Evolutionary conservation across 2,113 vertebrate genomes (phyloP).

Genomic region (Nansenia antarctica): DNA sequence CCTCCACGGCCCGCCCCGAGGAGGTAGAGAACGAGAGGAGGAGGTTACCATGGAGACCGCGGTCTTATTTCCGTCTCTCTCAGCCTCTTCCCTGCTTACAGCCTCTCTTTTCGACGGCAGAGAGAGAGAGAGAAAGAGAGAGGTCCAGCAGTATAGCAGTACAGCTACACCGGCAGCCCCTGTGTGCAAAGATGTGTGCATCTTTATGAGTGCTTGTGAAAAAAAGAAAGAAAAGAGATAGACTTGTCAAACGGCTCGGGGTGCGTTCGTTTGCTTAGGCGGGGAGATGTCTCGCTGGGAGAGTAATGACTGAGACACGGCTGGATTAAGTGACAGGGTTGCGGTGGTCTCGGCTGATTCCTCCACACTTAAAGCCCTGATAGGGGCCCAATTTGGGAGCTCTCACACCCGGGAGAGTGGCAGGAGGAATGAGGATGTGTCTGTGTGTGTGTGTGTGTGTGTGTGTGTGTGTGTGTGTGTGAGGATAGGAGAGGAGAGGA

Average conservation of each 20-base stretch:
- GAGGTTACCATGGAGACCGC: constrained; percentile 61
- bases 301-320: constrained; percentile 28
- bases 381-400: constrained; percentile 23
- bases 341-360: not conserved
- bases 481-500: not conserved
- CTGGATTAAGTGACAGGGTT: constrained; percentile 30
- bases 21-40: not conserved
- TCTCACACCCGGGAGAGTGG: not conserved
- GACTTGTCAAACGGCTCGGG: not conserved
- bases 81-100: not conserved
- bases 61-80: constrained; percentile 41
- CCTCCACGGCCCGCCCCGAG: not conserved
- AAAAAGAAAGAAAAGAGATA: not conserved
- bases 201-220: not conserved
- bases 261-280: not conserved
- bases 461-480: not conserved
- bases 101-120: not conserved
- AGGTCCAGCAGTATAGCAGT: no score
- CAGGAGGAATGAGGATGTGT: not conserved
- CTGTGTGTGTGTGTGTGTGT: not conserved
- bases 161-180: not conserved
- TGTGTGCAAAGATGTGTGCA: constrained; percentile 1
- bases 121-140: not conserved
- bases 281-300: not conserved
- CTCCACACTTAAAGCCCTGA: constrained; percentile 8